Conservation (phyloP, 2,888 invertebrate species). For the Homarus gammarus region DNA sequence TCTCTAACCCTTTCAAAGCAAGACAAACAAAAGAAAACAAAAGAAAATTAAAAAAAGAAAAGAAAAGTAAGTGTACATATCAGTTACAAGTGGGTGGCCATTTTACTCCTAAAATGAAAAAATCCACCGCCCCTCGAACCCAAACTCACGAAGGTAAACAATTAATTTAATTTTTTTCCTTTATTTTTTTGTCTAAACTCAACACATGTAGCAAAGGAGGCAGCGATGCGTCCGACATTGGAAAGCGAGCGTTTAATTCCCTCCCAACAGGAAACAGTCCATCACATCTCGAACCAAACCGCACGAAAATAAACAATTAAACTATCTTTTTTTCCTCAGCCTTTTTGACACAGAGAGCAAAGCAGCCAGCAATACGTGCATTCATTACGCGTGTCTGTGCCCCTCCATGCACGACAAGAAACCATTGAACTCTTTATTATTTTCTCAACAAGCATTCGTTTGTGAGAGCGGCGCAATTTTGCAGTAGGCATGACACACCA, state of each 20-base stretch:
- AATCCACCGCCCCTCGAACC: too few species aligned
- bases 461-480: slow-evolving; percentile 51
- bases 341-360: slow-evolving; percentile 26
- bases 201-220: too few species aligned
- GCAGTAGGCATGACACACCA: slow-evolving; percentile 56
- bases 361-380: slow-evolving; percentile 31
- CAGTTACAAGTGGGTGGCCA: too few species aligned
- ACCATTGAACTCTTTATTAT: slow-evolving; percentile 48
- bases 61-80: too few species aligned
- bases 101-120: too few species aligned
- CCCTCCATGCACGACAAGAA: slow-evolving; percentile 29
- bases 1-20: too few species aligned
- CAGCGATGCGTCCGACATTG: too few species aligned
- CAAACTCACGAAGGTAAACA: too few species aligned
- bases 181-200: too few species aligned
- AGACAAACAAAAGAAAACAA: too few species aligned
- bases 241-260: neutral
- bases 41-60: too few species aligned
- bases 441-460: slow-evolving; percentile 47
- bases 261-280: slow-evolving; percentile 30
- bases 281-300: slow-evolving; percentile 44
- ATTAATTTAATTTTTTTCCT: too few species aligned
- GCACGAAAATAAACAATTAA: slow-evolving; percentile 47
- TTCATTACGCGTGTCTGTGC: neutral
- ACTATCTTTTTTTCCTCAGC: neutral